phyloP scores from a whole-genome alignment of 2,888 invertebrate genomes.

The Chloroclystis v-ata region DNA sequence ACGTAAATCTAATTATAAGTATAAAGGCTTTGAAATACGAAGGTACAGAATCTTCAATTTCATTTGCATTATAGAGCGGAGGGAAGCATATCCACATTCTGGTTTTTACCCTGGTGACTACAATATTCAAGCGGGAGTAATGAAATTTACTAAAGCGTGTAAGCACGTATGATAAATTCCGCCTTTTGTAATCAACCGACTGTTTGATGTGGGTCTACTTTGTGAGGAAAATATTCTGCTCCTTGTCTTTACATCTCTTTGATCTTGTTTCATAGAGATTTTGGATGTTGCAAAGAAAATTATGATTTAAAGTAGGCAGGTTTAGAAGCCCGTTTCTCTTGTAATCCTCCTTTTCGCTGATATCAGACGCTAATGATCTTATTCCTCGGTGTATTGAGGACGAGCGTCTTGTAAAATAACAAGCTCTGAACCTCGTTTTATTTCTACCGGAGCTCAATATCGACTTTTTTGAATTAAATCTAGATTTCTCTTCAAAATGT shows the following conservation, averaged over 20 bases:
- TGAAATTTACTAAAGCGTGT: conserved; percentile 10
- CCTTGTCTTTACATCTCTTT: conserved; percentile 12
- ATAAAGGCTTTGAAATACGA: no score
- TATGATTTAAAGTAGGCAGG: conserved; percentile 3
- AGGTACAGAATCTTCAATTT: conserved; percentile 24
- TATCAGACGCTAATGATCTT: conserved; percentile 17
- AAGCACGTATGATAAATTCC: conserved; percentile 19
- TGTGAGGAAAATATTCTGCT: conserved; percentile 14
- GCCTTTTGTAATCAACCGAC: conserved; percentile 21
- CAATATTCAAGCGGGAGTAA: conserved; percentile 19
- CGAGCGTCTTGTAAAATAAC: conserved; percentile 13
- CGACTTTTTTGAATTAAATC: not conserved
- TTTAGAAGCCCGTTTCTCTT: conserved; percentile 3
- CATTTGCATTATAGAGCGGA: conserved; percentile 20
- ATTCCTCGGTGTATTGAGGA: conserved; percentile 6
- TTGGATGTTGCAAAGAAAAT: conserved; percentile 6
- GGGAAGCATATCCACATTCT: conserved; percentile 10
- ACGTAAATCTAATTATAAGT: no score
- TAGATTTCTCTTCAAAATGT: not conserved
- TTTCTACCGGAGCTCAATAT: not conserved
- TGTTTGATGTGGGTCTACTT: conserved; percentile 21
- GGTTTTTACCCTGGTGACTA: conserved; percentile 26
- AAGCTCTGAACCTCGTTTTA: conserved; percentile 13
- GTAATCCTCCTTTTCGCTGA: conserved; percentile 5
- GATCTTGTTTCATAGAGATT: conserved; percentile 8